Percentiles rank a stretch among this genome's conserved stretches.
Evolutionary conservation across 2,797 vertebrate genomes (phyloP).

Genomic region (Tragopan temminckii): DNA sequence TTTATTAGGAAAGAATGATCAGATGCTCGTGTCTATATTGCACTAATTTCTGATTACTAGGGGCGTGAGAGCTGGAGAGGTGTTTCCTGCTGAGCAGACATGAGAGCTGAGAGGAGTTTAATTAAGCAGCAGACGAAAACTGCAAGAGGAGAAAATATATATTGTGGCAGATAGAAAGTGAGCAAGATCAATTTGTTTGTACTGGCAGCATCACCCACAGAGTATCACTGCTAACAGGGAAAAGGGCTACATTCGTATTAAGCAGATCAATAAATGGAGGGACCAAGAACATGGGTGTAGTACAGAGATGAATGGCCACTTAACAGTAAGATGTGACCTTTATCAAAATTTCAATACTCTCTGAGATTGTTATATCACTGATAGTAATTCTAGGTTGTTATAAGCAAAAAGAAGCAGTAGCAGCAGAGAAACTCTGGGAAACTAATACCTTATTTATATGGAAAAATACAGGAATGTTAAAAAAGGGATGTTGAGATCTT

Average conservation of each 20-base stretch:
- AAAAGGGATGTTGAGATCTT: not conserved
- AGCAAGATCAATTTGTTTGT: slow-evolving; percentile 37
- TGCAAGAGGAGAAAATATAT: not conserved
- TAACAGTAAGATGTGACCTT: not conserved
- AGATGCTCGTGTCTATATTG: not conserved
- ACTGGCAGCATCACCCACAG: not conserved
- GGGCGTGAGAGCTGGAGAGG: not conserved
- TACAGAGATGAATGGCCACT: not conserved
- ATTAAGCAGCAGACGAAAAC: not conserved
- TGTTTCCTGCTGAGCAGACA: slow-evolving; percentile 6
- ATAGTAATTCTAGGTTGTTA: not conserved
- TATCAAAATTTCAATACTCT: not conserved
- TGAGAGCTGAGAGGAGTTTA: not conserved
- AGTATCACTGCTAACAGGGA: not conserved
- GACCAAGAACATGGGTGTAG: not conserved
- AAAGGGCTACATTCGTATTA: not conserved
- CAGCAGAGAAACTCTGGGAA: not conserved
- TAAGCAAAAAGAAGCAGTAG: not conserved
- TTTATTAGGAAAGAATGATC: not conserved
- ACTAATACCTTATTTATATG: not conserved
- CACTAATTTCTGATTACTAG: not conserved
- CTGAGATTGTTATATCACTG: not conserved
- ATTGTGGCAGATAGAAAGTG: not conserved
- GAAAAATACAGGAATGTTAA: not conserved
- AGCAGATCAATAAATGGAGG: not conserved